These are phyloP conservation scores for Endotricha flammealis DNA, from an alignment of 2,888 invertebrate genomes.

Conservation along the genomic window DNA sequence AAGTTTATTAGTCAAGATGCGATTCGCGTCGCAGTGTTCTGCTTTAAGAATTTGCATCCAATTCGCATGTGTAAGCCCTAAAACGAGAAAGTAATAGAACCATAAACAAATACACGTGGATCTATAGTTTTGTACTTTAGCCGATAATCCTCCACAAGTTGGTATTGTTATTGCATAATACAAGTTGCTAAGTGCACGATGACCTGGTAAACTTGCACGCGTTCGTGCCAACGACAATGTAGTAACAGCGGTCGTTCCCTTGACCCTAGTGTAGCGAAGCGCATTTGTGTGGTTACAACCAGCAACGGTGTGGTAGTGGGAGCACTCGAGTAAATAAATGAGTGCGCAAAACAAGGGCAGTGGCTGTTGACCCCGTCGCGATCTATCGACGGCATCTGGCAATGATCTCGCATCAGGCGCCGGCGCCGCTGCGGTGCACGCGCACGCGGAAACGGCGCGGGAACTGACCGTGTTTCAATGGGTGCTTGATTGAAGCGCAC, in stretches of 20 bases:
- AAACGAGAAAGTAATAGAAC: too few relatives aligned
- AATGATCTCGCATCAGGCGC: slow-evolving; percentile 65
- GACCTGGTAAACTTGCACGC: not conserved
- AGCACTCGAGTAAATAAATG: slow-evolving; percentile 52
- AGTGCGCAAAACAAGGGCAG: slow-evolving; percentile 73
- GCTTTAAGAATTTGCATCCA: too few relatives aligned
- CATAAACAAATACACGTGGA: too few relatives aligned
- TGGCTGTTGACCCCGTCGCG: slow-evolving; percentile 75
- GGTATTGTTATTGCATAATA: slow-evolving; percentile 5
- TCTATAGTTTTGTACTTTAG: too few relatives aligned
- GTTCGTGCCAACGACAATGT: slow-evolving; percentile 14
- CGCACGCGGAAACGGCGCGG: slow-evolving; percentile 64
- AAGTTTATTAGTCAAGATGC: too few relatives aligned
- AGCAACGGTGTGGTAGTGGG: slow-evolving; percentile 32
- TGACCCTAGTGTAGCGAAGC: slow-evolving; percentile 43
- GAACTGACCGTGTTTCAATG: slow-evolving; percentile 70
- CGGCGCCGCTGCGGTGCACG: slow-evolving; percentile 46
- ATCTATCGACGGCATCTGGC: slow-evolving; percentile 73
- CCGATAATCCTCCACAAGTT: too few relatives aligned
- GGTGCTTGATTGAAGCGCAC: slow-evolving; percentile 49
- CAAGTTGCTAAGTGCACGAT: slow-evolving; percentile 7
- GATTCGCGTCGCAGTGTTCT: too few relatives aligned
- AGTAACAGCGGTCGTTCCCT: slow-evolving; percentile 38
- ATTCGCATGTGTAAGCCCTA: too few relatives aligned
- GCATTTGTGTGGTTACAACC: too few relatives aligned